Base-by-base conservation (phyloP, 1,140 invertebrate genomes). In the Orius insidiosus region DNA sequence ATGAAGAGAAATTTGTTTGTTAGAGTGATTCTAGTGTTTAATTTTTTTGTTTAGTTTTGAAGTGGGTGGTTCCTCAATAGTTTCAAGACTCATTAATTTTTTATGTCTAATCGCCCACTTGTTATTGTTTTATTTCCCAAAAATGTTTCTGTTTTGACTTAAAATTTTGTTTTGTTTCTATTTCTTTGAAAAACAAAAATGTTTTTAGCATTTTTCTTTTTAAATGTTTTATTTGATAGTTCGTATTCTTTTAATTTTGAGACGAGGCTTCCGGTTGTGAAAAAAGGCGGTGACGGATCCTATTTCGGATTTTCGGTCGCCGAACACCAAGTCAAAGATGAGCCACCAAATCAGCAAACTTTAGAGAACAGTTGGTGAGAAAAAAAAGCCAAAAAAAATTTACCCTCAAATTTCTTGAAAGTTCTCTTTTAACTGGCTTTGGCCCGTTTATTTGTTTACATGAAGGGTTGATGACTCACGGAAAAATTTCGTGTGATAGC, bases 291-390 rank as follows among this genome's bases (percentile, higher is more conserved):
- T 34, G 51, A 54, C 16, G 74, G 72, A 32, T 80, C 82, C 36
- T 88, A 86, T 66, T 92, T 90, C 64, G 86, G 86, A 63, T 90
- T 79, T 68, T 86, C 85, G 31, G 78, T 90, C 10, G 85, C 86
- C 38, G 75, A 87, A 63, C 86, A 90, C 61, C 68, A 76, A 53
- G 71, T 68, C 0, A 59, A 65, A 19, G 63, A 67, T 33, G 57
- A 57, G 35, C 35, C n/a, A 10, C 35, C n/a, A 3, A 14, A 11
- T 18, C 16, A 10, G 9, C 16, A 15, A 18, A 40, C 38, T 4
- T 15, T 67, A 24, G 66, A 60, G 34, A 15, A 56, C 49, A 77
- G 70, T 59, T 78, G 76, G 76, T 80, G 58, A 68, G 68, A 66
- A n/a, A 34, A 31, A 30, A 41, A 4, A 5, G 13, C 3, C n/a